Conservation (phyloP, 2,888 invertebrate species). For the Lasioglossum vierecki region DNA sequence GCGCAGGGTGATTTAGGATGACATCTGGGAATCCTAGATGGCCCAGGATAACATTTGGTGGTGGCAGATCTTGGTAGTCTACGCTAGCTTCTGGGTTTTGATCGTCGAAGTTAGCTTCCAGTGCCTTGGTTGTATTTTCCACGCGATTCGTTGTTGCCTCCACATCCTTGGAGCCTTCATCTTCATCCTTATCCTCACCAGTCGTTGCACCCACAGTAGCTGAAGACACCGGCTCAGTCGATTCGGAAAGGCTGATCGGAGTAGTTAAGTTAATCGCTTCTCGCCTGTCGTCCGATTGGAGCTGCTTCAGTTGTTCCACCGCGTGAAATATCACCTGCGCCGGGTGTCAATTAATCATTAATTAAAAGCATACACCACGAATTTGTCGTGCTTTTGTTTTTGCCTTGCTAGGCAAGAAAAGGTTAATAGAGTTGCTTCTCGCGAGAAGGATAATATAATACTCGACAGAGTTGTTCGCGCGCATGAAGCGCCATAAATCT, state of each 20-base stretch:
- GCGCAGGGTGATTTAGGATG: too few relatives aligned
- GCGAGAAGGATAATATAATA: background rate
- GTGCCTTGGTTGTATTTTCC: background rate
- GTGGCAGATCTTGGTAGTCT: conserved; percentile 18
- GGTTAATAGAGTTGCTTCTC: background rate
- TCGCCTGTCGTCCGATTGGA: conserved; percentile 69
- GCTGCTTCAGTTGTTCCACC: conserved; percentile 77
- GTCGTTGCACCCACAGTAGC: background rate
- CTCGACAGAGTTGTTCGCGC: background rate
- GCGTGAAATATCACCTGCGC: conserved; percentile 79
- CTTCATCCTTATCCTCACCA: background rate
- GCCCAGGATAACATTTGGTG: too few relatives aligned
- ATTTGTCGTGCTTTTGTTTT: background rate
- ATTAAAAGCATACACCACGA: background rate
- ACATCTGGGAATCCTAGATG: too few relatives aligned
- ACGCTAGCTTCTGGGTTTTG: too few relatives aligned
- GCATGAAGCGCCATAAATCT: background rate
- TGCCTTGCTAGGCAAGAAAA: background rate
- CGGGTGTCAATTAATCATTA: background rate
- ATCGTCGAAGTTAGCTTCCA: background rate
- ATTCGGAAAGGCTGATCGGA: conserved; percentile 20
- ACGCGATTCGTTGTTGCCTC: background rate
- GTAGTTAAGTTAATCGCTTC: conserved; percentile 44
- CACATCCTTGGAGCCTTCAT: background rate
- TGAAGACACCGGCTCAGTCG: conserved; percentile 56